phyloP scores from a whole-genome alignment of 2,113 vertebrate genomes.

The Pluvialis apricaria region DNA sequence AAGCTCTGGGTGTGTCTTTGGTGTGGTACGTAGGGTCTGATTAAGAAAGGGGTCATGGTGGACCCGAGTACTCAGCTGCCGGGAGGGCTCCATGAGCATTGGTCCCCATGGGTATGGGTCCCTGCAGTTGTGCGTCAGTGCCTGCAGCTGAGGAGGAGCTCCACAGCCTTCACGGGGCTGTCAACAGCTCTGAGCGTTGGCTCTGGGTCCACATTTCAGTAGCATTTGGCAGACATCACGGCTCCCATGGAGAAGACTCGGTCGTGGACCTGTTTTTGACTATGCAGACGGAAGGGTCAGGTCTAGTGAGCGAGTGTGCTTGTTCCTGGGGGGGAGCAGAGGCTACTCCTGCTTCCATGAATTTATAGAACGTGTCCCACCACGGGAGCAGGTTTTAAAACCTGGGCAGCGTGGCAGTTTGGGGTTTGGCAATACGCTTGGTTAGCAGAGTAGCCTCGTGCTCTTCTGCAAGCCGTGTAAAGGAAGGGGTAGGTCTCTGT shows the following conservation, averaged over 20 bases:
- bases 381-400: background rate
- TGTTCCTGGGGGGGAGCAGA: background rate
- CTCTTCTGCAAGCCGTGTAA: background rate
- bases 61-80: background rate
- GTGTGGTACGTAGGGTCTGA: rapidly evolving
- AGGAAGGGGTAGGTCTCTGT: background rate
- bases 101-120: too few species aligned
- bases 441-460: background rate
- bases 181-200: background rate
- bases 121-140: rapidly evolving
- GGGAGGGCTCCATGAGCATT: background rate
- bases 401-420: rapidly evolving
- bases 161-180: background rate
- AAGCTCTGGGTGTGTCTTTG: background rate
- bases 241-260: background rate
- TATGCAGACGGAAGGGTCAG: background rate
- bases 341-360: background rate
- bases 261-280: background rate
- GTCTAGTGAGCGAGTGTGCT: rapidly evolving
- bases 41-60: background rate
- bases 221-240: background rate
- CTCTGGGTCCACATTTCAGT: background rate
- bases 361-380: background rate
- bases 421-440: background rate
- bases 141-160: background rate